Base-by-base conservation (phyloP, 2,113 vertebrate species). In the Sarotherodon lohbergeri region DNA sequence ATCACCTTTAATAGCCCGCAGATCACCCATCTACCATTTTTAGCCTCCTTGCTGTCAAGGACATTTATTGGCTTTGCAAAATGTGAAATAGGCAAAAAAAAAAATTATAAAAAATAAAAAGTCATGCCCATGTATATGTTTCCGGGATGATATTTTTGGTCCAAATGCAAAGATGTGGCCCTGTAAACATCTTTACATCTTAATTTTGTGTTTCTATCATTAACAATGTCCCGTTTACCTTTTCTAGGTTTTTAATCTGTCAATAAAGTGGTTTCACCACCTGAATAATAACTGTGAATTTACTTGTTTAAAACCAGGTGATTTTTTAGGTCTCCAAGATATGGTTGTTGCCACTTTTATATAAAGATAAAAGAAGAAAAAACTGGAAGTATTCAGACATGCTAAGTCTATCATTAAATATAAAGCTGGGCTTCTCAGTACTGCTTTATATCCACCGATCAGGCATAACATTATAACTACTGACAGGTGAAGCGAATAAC, bases 1-100 rank as follows among this genome's bases (percentile, higher is more conserved):
- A 91, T 90, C 80, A 57, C 71, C 32, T 90, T 90, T 90, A 91
- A 93, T 84, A 89, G 82, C 68, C 81, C 52, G 17, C 68, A 88
- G 36, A 82, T 66, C 84, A 89, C 55, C 76, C 9, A 10, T 76
- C 63, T 71, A 61, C 8, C 54, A 36, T 3, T 52, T 78, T 78
- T 78, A 78, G 73, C 73, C 19, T 32, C 1, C 7, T 78, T 52
- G 27, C 27, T n/a, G 46, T 78, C 73, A 78, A 52, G 10, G 27
- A 34, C 46, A 78, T 78, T n/a, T 78, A 34, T 56, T 73, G 27
- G 27, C 66, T n/a, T 73, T 36, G 80, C 50, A 83, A 76, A 63
- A 57, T 81, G 68, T 46, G 24, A 71, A 66, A 50, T 78, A 48
- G 71, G 71, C 22, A 22, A 39, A 32, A 9, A 22, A 22, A 34